Conservation (phyloP, 1,140 invertebrate species). For the Nephotettix cincticeps region DNA sequence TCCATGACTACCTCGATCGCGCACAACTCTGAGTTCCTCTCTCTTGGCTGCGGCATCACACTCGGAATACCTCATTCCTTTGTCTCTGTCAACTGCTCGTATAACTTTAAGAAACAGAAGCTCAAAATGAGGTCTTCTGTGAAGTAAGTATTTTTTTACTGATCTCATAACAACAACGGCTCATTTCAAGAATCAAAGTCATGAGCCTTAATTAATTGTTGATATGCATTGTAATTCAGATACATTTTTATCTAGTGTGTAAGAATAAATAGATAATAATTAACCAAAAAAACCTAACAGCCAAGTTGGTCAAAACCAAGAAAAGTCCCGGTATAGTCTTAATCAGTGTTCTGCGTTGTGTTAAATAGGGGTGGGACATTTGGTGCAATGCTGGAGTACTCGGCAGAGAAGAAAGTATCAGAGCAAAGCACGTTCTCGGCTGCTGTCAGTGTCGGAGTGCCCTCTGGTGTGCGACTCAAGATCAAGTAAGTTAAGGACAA, state of each 20-base stretch:
- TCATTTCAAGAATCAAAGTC: no score
- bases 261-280: no score
- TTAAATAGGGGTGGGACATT: constrained; percentile 75
- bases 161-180: no score
- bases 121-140: constrained; percentile 71
- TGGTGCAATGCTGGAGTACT: constrained; percentile 84
- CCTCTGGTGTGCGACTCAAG: constrained; percentile 84
- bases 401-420: constrained; percentile 89
- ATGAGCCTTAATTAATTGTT: no score
- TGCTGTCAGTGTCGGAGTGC: constrained; percentile 77
- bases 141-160: constrained; percentile 65
- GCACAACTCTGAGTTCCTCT: constrained; percentile 65
- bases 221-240: no score
- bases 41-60: constrained; percentile 66
- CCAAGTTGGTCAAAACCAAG: no score
- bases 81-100: constrained; percentile 69
- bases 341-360: neutral
- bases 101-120: constrained; percentile 74
- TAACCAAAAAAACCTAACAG: no score
- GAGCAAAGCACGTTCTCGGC: constrained; percentile 87
- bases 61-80: constrained; percentile 81
- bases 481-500: constrained; percentile 71
- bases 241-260: no score
- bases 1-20: constrained; percentile 78
- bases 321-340: no score